Conservation (phyloP, 2,888 invertebrate species). For the Cheilosia scutellata region DNA sequence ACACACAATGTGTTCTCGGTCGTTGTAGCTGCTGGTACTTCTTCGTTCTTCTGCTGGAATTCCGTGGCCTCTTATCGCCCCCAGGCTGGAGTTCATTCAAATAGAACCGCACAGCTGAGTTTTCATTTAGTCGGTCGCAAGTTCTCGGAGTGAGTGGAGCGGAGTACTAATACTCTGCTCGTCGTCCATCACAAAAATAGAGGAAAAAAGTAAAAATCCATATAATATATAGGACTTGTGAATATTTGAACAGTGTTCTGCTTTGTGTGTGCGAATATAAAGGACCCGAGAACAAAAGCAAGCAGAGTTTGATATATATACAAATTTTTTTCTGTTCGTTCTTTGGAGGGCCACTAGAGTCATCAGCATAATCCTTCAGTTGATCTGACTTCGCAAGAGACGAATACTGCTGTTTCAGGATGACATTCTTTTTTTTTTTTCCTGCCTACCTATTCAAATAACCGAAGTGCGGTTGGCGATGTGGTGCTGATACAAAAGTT, state of each 20-base stretch:
- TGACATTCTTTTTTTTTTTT: constrained; percentile 24
- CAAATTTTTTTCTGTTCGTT: background rate
- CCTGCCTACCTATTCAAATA: constrained; percentile 43
- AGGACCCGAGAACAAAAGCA: constrained; percentile 41
- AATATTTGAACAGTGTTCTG: constrained; percentile 63
- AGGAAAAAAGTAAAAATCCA: constrained; percentile 17
- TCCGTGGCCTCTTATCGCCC: constrained; percentile 74
- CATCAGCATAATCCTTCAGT: constrained; percentile 64
- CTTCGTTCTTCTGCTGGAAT: constrained; percentile 51
- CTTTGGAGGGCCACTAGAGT: constrained; percentile 56
- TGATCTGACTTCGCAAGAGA: constrained; percentile 52
- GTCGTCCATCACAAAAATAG: constrained; percentile 13
- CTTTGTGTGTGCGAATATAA: constrained; percentile 32
- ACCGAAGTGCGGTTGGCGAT: constrained; percentile 5
- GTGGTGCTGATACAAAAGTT: background rate
- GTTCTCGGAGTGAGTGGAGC: constrained; percentile 82
- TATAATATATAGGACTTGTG: constrained; percentile 51
- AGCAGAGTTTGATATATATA: background rate
- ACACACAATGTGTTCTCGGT: constrained; percentile 73
- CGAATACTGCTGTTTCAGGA: constrained; percentile 35
- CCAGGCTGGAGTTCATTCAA: constrained; percentile 81
- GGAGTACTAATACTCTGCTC: constrained; percentile 33
- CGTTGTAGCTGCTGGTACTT: constrained; percentile 71
- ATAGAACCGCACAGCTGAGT: constrained; percentile 83
- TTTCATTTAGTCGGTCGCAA: constrained; percentile 83